Evolutionary conservation across 2,113 vertebrate species (phyloP), one percentile per base, ranked within the genome.

Genomic region (Plectropomus leopardus): DNA sequence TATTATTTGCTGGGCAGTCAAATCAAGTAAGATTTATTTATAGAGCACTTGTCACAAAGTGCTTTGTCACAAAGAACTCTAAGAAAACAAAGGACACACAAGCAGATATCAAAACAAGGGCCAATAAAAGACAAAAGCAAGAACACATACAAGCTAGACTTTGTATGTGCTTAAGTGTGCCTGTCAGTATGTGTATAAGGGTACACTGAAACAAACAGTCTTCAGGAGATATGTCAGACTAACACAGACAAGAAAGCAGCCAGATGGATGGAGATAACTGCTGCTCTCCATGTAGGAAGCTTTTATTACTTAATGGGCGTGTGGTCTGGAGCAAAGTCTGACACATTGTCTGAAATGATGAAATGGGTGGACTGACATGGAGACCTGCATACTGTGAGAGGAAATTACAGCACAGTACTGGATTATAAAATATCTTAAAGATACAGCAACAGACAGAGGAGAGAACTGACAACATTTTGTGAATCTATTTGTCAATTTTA

Each of bases 1-100:
- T 67, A 82, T 82, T 83, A 80, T 50, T 82, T 61, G 64, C 72
- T 67, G 57, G 34, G n/a, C 68, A 64, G 77, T 88, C 79, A 71
- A 85, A 76, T 85, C 79, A 77, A 86, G 58, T 83, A 55, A 64
- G 57, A 67, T 84, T 88, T 84, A 83, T 85, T 87, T 86, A 64
- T 61, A 58, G 76, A 83, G 67, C 34, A 53, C 80, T 84, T 81
- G 72, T 84, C 84, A 76, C 71, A 82, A 53, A 72, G 59, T 55
- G 61, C 69, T 83, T 66, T 67, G 54, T 84, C 82, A 63, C 48
- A 74, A 79, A 75, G 44, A 53, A 23, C 44, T 57, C 13, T 53
- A 73, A 84, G 61, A 72, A 83, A 88, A 84, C 44, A 47, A 78
- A 78, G 32, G 47, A 66, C 51, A 89, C 53, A 45, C 26, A 72